Percentiles rank a stretch among this genome's conserved stretches.
phyloP scores from a whole-genome alignment of 2,888 invertebrate species.

The Polia nebulosa region DNA sequence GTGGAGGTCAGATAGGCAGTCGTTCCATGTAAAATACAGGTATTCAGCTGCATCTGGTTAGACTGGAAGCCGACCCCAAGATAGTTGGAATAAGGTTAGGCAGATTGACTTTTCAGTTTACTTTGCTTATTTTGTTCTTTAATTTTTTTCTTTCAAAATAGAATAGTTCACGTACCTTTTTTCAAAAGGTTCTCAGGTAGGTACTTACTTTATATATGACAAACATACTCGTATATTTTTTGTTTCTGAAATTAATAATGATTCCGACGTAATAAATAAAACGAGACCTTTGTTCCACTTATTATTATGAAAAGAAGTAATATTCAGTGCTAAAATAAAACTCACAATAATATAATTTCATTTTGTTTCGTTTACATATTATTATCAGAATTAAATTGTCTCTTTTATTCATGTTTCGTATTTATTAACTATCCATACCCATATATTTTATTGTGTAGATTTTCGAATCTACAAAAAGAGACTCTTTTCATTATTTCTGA shows the following conservation, averaged over 20 bases:
- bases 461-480: no score
- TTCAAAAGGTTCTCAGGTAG: neutral
- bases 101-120: no score
- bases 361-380: neutral
- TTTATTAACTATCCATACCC: neutral
- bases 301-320: slow-evolving; percentile 11
- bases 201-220: neutral
- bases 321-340: slow-evolving; percentile 17
- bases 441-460: neutral
- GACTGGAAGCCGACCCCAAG: no score
- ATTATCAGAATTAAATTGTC: no score
- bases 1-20: no score
- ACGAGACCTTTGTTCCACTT: neutral
- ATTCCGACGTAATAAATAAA: neutral
- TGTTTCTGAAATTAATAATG: slow-evolving; percentile 8
- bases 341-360: slow-evolving; percentile 2
- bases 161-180: neutral
- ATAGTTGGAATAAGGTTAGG: no score
- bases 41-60: no score
- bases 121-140: neutral
- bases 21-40: no score
- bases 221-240: neutral
- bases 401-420: neutral
- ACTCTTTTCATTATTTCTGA: no score
- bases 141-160: neutral